Conservation (phyloP, 2,113 vertebrate species). For the Leptosomus discolor region DNA sequence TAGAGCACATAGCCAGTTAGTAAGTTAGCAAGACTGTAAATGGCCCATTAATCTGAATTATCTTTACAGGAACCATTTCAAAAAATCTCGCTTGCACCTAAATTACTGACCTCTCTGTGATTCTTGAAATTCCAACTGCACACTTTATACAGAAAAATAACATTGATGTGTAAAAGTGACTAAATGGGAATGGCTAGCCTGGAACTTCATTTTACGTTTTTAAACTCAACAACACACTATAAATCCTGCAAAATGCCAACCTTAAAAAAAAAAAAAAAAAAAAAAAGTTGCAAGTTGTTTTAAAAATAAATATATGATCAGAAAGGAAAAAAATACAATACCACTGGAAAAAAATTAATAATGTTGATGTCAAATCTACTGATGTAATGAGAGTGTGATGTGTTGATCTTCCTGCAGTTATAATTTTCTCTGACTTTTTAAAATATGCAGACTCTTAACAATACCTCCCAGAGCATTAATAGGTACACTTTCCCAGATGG, state of each 20-base stretch:
- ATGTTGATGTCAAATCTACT: background rate
- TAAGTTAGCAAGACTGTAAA: constrained; percentile 73
- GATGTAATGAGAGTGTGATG: background rate
- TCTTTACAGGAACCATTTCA: constrained; percentile 78
- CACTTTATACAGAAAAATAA: constrained; percentile 62
- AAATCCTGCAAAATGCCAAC: background rate
- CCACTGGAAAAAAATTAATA: background rate
- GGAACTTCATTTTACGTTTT: constrained; percentile 26
- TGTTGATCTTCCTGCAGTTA: background rate
- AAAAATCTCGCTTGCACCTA: constrained; percentile 74
- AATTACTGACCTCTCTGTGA: constrained; percentile 72
- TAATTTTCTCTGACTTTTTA: constrained; percentile 46
- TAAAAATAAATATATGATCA: background rate
- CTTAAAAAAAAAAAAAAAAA: background rate
- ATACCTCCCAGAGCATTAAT: constrained; percentile 1
- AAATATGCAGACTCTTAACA: constrained; percentile 15
- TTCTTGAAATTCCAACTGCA: constrained; percentile 80
- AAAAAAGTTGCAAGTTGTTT: background rate
- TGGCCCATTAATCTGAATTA: constrained; percentile 87
- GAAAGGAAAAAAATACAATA: background rate
- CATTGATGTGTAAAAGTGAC: constrained; percentile 66
- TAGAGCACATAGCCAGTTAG: constrained; percentile 73
- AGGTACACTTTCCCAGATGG: background rate
- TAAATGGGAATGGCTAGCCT: constrained; percentile 63
- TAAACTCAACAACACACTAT: background rate